Evolutionary conservation across 2,888 invertebrate genomes (phyloP), one percentile per base, ranked within the genome.

Genomic region (Cerceris rybyensis): DNA sequence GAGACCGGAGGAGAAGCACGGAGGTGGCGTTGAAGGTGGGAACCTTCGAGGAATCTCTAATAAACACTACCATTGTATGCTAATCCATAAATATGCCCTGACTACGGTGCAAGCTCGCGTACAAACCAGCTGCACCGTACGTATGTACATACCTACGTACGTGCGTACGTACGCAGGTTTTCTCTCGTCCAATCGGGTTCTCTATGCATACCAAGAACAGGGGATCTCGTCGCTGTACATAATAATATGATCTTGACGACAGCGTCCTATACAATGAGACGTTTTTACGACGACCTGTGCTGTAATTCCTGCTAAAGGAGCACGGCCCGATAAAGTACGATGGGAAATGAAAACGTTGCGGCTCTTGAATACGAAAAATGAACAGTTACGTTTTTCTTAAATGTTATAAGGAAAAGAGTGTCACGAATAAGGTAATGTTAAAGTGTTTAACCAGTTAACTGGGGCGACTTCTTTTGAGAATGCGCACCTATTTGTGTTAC

Each of bases 51-150:
- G 85, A 86, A 84, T 87, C 85, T 87, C 86, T 89, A 88, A 89
- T 89, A 89, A 89, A 88, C 86, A 88, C 85, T 73, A 73, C 84
- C 87, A 90, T 90, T 90, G 90, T 90, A 89, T 90, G 90, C 83
- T 88, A 90, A 90, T 90, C 81, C 80, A 85, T 86, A 86, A 89
- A 88, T 88, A 85, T 86, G 84, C 80, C 67, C 82, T 66, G 80
- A 79, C 80, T 79, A 80, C 82, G 80, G 82, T 80, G 80, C 82
- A 86, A 82, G 84, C 83, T 85, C 79, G 85, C 80, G 80, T 82
- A 83, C 82, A 82, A 83, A 81, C 84, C 84, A 84, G 82, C 81
- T 84, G 86, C 83, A 71, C 70, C 76, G 65, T 75, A 75, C 77
- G 77, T 84, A 74, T 83, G 82, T 78, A 78, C 83, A 81, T 72